Percentiles rank a stretch among this genome's conserved stretches.
Evolutionary conservation across 2,113 vertebrate genomes (phyloP).

Genomic region (Epinephelus cyanopodus): DNA sequence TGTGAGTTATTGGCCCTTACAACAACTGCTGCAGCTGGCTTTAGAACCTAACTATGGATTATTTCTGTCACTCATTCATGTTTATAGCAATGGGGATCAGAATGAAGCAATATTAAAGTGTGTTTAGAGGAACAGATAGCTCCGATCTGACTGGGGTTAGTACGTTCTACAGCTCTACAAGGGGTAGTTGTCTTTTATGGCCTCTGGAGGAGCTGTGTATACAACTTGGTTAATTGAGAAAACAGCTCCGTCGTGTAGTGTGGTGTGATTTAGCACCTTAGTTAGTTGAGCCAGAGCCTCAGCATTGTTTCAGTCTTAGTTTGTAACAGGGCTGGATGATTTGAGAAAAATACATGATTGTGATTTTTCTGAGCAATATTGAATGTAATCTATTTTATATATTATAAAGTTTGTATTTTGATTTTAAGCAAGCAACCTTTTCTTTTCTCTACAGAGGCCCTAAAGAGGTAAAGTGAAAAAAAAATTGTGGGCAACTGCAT

Average conservation of each 20-base stretch:
- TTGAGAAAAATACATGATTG: background rate
- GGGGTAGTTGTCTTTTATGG: conserved; percentile 45
- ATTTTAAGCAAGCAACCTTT: background rate
- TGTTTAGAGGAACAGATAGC: conserved; percentile 22
- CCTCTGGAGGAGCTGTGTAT: conserved; percentile 25
- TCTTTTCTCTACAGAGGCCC: background rate
- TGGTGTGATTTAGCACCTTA: conserved; percentile 17
- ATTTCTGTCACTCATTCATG: conserved; percentile 47
- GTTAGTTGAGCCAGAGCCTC: background rate
- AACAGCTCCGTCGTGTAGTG: conserved; percentile 15
- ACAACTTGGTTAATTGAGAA: conserved; percentile 50
- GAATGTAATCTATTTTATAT: too few relatives aligned
- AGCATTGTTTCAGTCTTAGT: background rate
- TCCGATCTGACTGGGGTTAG: background rate
- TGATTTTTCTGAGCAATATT: background rate
- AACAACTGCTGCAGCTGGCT: conserved; percentile 35
- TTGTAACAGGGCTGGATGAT: background rate
- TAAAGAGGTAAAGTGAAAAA: too few relatives aligned
- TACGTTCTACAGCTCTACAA: conserved; percentile 35
- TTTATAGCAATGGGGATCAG: conserved; percentile 50
- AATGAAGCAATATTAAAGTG: conserved; percentile 26
- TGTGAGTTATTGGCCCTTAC: conserved; percentile 53
- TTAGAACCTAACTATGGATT: conserved; percentile 17
- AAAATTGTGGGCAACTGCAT: too few relatives aligned
- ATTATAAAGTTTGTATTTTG: too few relatives aligned